These are phyloP conservation scores for Dolichallabes microphthalmus DNA, from an alignment of 2,113 vertebrate genomes.

Conservation along the genomic window DNA sequence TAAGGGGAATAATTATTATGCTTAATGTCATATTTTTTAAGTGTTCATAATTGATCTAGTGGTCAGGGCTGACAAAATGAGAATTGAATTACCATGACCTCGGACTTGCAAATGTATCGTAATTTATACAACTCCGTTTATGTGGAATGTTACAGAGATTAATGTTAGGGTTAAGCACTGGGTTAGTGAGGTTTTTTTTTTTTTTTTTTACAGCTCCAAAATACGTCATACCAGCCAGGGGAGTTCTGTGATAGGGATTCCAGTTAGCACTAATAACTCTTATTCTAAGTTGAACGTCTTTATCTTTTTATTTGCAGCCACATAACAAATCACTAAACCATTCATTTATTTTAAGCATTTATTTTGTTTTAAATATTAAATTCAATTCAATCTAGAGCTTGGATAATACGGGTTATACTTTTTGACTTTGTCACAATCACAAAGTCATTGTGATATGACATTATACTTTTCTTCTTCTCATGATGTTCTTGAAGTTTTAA, in stretches of 20 bases:
- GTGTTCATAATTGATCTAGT: not conserved
- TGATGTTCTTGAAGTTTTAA: not conserved
- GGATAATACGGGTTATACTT: not conserved
- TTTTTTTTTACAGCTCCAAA: not conserved
- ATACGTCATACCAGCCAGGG: not conserved
- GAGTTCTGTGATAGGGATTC: not conserved
- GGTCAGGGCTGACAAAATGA: not conserved
- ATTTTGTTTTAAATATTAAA: not conserved
- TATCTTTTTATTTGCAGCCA: not conserved
- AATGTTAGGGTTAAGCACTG: not conserved
- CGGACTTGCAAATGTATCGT: not conserved
- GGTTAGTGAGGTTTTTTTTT: not conserved
- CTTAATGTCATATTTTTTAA: not conserved
- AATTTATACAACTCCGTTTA: not conserved
- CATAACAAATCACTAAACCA: not conserved
- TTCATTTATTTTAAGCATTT: not conserved
- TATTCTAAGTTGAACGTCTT: not conserved
- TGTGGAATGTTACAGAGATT: not conserved
- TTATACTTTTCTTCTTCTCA: not conserved
- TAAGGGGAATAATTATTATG: not conserved
- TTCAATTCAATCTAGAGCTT: not conserved
- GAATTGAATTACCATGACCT: not conserved
- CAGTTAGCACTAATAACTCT: not conserved
- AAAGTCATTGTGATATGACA: not conserved
- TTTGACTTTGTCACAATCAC: not conserved